A percentile compares a stretch with the other conserved stretches of the same genome.
These are phyloP conservation scores for Bedellia somnulentella DNA, from an alignment of 2,888 invertebrate species.

Conservation along the genomic window DNA sequence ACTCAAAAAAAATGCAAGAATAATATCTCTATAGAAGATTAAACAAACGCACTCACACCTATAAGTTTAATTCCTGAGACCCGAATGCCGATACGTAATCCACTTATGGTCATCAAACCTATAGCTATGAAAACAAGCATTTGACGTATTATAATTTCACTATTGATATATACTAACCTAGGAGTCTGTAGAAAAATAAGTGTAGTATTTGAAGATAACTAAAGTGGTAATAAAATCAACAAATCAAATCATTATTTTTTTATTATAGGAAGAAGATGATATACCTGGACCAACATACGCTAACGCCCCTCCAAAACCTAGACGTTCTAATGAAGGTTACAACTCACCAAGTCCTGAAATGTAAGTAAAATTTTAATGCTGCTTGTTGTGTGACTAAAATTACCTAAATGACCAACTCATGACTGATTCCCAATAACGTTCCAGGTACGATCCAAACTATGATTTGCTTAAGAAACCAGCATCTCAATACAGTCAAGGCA, in stretches of 20 bases:
- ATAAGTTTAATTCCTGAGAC: too few species aligned
- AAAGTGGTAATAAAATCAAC: too few species aligned
- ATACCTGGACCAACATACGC: conserved; percentile 72
- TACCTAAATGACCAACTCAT: not conserved
- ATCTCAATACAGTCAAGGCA: conserved; percentile 51
- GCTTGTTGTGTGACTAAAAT: conserved; percentile 3
- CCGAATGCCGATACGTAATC: too few species aligned
- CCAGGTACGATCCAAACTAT: conserved; percentile 58
- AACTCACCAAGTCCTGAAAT: conserved; percentile 75
- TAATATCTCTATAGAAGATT: too few species aligned
- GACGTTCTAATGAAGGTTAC: conserved; percentile 76
- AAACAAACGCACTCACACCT: too few species aligned
- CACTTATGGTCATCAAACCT: too few species aligned
- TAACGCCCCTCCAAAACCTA: conserved; percentile 87
- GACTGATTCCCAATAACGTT: conserved; percentile 15
- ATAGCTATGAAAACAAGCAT: too few species aligned
- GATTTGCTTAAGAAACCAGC: conserved; percentile 55
- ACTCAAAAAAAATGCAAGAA: too few species aligned
- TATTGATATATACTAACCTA: too few species aligned
- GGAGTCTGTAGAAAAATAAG: too few species aligned
- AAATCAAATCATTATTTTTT: conserved; percentile 5
- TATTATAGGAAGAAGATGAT: conserved; percentile 37
- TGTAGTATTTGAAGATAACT: too few species aligned
- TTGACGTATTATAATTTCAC: too few species aligned
- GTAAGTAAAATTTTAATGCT: conserved; percentile 22